Conservation (phyloP, 2,113 vertebrate species). For the Corythornis vintsioides region DNA sequence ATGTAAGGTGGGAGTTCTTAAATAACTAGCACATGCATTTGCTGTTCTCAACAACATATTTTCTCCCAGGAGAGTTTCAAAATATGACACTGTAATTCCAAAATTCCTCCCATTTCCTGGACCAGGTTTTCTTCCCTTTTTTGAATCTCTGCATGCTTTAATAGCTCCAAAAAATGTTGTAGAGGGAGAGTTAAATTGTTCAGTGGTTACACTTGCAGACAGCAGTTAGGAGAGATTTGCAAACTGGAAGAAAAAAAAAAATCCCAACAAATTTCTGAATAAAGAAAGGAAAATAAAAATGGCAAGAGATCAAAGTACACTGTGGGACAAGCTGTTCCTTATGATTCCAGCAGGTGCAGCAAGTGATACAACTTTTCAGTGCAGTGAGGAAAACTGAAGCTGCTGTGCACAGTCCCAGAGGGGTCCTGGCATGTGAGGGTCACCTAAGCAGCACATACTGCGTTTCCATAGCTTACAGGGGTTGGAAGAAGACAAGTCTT, state of each 20-base stretch:
- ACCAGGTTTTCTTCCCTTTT: slow-evolving; percentile 16
- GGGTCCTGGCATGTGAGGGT: not conserved
- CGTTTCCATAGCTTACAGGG: not conserved
- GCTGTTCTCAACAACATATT: not conserved
- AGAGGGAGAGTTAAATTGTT: slow-evolving; percentile 12
- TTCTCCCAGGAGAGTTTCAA: slow-evolving; percentile 36
- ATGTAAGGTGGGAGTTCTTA: not conserved
- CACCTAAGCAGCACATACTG: not conserved
- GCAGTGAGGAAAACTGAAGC: not conserved
- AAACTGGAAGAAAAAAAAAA: not conserved
- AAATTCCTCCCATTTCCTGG: not conserved
- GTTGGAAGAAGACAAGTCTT: not conserved
- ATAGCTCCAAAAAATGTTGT: slow-evolving; percentile 23
- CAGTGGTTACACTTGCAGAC: not conserved
- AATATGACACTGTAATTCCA: not conserved
- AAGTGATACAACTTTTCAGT: not conserved
- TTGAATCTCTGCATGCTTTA: slow-evolving; percentile 15
- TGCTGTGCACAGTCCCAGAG: not conserved
- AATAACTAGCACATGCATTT: slow-evolving; percentile 10
- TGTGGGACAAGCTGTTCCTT: not conserved
- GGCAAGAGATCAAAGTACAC: not conserved
- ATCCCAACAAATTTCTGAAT: not conserved
- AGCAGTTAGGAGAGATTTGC: slow-evolving; percentile 27
- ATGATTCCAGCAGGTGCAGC: not conserved
- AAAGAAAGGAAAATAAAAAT: not conserved